Base-by-base conservation (phyloP, 2,797 vertebrate species). In the Melanotaenia maccullochi region DNA sequence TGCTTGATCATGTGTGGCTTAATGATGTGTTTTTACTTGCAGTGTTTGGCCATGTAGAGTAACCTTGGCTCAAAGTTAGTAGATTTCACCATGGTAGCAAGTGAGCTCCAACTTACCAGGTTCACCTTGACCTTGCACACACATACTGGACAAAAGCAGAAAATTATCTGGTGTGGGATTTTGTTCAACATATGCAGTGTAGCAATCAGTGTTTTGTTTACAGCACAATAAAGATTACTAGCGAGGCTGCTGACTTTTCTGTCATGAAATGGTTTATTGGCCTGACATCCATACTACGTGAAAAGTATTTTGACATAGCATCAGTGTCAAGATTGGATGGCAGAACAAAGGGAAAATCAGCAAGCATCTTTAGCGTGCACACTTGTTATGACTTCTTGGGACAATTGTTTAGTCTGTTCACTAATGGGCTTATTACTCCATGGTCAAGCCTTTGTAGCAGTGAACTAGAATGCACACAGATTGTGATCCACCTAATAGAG, bases 21-120 rank as follows among this genome's bases (percentile, higher is more conserved):
- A 35, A 60, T 62, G 25, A 51, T 6, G 30, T 24, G 32, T 52
- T 66, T 42, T 71, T 30, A 64, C 22, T 73, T 71, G 30, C 11
- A 49, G 38, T 33, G 8, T 81, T 82, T 76, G 68, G 69, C 60
- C n/a, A 52, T 58, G 51, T 33, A 33, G 9, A 83, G 85, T 86
- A 87, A 85, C 58, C 30, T 73, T 51, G 20, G 2, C 64, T 76
- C n/a, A 64, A 40, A 85, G 49, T 64, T 35, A 36, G 57, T 74
- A 65, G 20, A 51, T 51, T 20, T 13, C 7, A 5, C 33, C 25
- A 28, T 44, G 22, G 42, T 59, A 24, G 51, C 58, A 70, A 52
- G 56, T 56, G 13, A 62, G 25, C 3, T 47, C 3, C 18, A 44
- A 32, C 32, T 14, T 18, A 16, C 33, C 4, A 1, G 3, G 6